Base-by-base conservation (phyloP, 2,888 invertebrate species). In the Dysmachus trigonus region DNA sequence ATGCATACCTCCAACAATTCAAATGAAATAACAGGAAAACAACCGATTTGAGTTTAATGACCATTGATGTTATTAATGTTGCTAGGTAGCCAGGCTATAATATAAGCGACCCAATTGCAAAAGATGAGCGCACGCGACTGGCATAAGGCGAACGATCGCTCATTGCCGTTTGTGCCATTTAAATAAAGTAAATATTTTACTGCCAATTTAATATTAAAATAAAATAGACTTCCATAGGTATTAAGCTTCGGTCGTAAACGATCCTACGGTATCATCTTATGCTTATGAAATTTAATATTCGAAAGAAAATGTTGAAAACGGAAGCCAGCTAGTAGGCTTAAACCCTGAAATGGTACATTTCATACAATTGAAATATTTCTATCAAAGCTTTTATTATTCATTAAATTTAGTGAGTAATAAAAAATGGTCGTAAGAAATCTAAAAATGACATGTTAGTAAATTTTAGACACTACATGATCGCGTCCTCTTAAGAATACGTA, bases 121-220 rank as follows among this genome's bases (percentile, higher is more conserved):
- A 81, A 51, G 76, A n/a, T 33, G 82, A 73, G 85, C 77, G 87
- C 87, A 85, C 87, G 87, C 87, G 87, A 87, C 87, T 27, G 82
- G 87, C 87, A 87, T 85, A 83, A 82, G 87, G 62, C 62, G 62
- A 62, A 27, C 27, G 62, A 62, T 62, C 62, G 62, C 62, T 62
- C 62, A 62, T 62, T 62, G 62, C 62, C 22, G 27, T 22, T 62
- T 27, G 62, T 10, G 62, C 62, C 18, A 3, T 1, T 62, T 62
- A 18, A 22, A 27, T 62, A 18, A 22, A 27, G 10, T 7, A 18
- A 7, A 62, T 62, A 62, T 62, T 62, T 62, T 62, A 62, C 13
- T 22, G 10, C 27, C 62, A 62, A 62, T 62, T 62, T 27, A 22
- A 62, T 62, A 62, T 62, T 62, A 22, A 27, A 27, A 62, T 62